Percentiles rank a stretch among this genome's conserved stretches.
These are phyloP conservation scores for Bombycilla garrulus DNA, from an alignment of 2,113 vertebrate species.

Conservation along the genomic window DNA sequence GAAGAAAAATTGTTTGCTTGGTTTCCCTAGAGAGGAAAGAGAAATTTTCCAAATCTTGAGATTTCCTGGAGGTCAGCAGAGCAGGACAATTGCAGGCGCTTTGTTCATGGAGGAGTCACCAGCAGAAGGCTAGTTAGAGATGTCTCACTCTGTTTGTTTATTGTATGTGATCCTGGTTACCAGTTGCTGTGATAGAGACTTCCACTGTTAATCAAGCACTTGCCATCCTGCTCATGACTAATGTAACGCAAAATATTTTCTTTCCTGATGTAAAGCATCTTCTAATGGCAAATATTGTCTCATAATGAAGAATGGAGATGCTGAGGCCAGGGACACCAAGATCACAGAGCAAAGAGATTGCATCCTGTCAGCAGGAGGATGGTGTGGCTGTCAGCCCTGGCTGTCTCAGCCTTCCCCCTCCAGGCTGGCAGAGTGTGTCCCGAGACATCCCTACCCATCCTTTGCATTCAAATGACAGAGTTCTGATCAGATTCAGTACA, in stretches of 20 bases:
- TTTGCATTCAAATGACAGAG: not conserved
- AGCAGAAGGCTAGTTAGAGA: not conserved
- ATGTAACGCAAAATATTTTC: not conserved
- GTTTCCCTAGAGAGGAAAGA: slow-evolving; percentile 50
- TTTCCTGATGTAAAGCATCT: slow-evolving; percentile 14
- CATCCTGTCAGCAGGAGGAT: not conserved
- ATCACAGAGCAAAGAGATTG: not conserved
- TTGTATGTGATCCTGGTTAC: not conserved
- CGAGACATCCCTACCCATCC: not conserved
- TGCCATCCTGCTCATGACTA: not conserved
- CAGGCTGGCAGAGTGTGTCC: not conserved
- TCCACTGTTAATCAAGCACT: slow-evolving; percentile 19
- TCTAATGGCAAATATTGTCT: not conserved
- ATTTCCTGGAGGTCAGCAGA: not conserved
- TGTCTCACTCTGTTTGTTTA: slow-evolving; percentile 56
- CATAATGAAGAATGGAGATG: not conserved
- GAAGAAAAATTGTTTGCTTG: slow-evolving; percentile 24
- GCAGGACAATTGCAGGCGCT: not conserved
- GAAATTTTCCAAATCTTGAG: not conserved
- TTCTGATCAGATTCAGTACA: not conserved
- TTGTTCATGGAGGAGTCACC: not conserved
- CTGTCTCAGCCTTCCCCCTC: not conserved
- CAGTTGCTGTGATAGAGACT: not conserved
- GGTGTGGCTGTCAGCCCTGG: not conserved
- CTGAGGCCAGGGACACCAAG: not conserved